Evolutionary conservation across 2,113 vertebrate genomes (phyloP).

Genomic region (Podarcis muralis): DNA sequence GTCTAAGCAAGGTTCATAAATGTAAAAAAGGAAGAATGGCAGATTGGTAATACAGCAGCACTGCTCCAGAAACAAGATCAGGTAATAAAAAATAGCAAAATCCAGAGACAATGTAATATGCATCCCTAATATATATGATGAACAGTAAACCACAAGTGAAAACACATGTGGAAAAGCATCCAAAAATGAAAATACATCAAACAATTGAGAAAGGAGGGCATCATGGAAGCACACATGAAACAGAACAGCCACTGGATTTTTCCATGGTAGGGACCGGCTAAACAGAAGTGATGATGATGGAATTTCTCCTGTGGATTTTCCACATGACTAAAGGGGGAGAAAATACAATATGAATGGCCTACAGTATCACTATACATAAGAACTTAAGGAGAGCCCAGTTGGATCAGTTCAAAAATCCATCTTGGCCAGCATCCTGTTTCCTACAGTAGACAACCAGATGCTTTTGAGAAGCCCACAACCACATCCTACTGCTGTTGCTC

Average conservation of each 20-base stretch:
- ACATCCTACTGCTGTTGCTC: too few relatives aligned
- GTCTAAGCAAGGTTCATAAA: not conserved
- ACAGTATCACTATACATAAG: not conserved
- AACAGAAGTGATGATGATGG: too few relatives aligned
- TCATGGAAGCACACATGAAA: not conserved
- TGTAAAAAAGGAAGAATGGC: not conserved
- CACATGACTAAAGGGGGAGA: not conserved
- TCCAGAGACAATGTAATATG: not conserved
- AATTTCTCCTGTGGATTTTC: not conserved
- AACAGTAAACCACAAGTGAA: not conserved
- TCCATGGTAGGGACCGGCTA: not conserved
- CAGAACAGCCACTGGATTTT: not conserved
- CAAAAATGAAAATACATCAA: not conserved
- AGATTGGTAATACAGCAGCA: not conserved
- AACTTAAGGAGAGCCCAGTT: too few relatives aligned
- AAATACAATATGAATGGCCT: not conserved
- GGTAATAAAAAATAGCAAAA: too few relatives aligned
- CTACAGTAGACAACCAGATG: too few relatives aligned
- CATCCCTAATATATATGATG: not conserved
- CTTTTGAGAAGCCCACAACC: too few relatives aligned
- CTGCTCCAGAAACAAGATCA: not conserved
- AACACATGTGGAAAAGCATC: not conserved
- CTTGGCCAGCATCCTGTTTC: too few relatives aligned
- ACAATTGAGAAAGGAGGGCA: not conserved
- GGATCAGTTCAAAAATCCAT: too few relatives aligned